Evolutionary conservation across 2,797 vertebrate species (phyloP), one percentile per base, ranked within the genome.

Genomic region (Threskiornis aethiopicus): DNA sequence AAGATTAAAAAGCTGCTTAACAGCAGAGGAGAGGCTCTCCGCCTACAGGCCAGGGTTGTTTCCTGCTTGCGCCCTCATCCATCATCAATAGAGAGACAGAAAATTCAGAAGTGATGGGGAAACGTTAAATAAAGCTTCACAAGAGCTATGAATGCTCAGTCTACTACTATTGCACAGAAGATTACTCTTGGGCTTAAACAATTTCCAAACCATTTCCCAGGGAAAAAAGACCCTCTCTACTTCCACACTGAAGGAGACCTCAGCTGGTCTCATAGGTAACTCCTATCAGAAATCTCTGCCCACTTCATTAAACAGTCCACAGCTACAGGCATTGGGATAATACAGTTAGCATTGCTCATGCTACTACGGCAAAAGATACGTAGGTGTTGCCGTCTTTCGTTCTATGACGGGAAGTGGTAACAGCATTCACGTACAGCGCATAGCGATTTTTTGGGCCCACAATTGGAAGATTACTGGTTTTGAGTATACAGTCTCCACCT

Each of bases 341-440:
- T 3, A 31, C 8, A 80, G 16, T 39, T 28, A 54, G 55, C 7
- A 29, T 9, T 61, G 70, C 20, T 82, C 28, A 33, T 13, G 20
- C n/a, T 61, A 15, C 37, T 26, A 28, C 0, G 6, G 70, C 37
- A 69, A 69, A 76, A 52, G 11, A 47, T 37, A 17, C 0, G 0
- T 0, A 52, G 31, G 26, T 42, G 19, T 2, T 35, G 19, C 5
- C 2, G 2, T n/a, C 62, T 86, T 28, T 41, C 25, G 11, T 55
- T 75, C 58, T 69, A 3, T 25, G 29, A 65, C 2, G 9, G 35
- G 41, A 76, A 65, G 17, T 14, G 16, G 33, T 39, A 76, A 61
- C 14, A 49, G n/a, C 6, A 49, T 57, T 80, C 41, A 52, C 0
- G 0, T 22, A 61, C 7, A 75, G 57, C 2, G 9, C 26, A 39